Evolutionary conservation across 2,888 invertebrate genomes (phyloP), one percentile per base, ranked within the genome.

Genomic region (Hofmannophila pseudospretella): DNA sequence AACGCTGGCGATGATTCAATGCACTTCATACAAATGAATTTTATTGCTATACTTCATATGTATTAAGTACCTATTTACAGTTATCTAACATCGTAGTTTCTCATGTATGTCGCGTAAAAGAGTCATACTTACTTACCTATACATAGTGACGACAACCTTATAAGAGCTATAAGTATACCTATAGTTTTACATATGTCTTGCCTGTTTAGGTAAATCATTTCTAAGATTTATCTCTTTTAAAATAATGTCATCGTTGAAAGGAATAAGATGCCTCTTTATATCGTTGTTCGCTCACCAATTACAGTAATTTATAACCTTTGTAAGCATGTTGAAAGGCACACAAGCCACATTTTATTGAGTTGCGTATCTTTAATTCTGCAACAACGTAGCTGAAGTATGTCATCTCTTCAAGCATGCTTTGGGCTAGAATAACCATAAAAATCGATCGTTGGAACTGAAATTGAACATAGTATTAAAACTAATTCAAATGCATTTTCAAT

Each of bases 1-100:
- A 67, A 69, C 58, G 63, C 56, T 51, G 60, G 61, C 59, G 68
- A 68, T 72, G 69, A 70, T 67, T 67, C 67, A 67, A 60, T 67
- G 63, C 58, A 64, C 48, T 65, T 57, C 54, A 49, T 57, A 53
- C 47, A 51, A 54, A 53, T 46, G 50, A 45, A 39, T 53, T 39
- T 49, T 57, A 48, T 54, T 52, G 52, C 41, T 45, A n/a, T n/a
- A 38, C 44, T 50, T 42, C 41, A 34, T 39, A 38, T 35, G 22
- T 22, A 33, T 20, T 26, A 14, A 25, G 32, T 20, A 34, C 14
- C 4, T 38, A 28, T 22, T 36, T 19, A 22, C 27, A 22, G 13
- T 31, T 26, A 27, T 41, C 30, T 41, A 31, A 37, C 10, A 27
- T 11, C n/a, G 5, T 13, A 10, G 12, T 9, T n/a, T n/a, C n/a